Percentiles rank a stretch among this genome's conserved stretches.
Evolutionary conservation across 2,888 invertebrate genomes (phyloP).

Genomic region (Sarcophaga subvicina): DNA sequence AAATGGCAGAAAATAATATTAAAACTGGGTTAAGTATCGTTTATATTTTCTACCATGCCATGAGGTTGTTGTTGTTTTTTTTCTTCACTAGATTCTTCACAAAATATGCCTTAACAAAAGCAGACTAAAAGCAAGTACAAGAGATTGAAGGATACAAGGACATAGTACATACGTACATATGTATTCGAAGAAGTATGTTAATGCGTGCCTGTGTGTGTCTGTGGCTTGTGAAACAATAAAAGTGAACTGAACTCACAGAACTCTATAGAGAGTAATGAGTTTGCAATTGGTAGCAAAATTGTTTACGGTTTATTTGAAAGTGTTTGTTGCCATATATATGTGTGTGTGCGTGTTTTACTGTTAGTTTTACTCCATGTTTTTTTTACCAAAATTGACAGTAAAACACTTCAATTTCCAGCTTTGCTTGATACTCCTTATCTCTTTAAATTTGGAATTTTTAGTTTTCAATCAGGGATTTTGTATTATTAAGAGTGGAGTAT

Average conservation of each 20-base stretch:
- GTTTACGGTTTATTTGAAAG: conserved; percentile 38
- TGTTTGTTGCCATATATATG: no score
- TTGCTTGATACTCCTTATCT: no score
- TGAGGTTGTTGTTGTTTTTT: not conserved
- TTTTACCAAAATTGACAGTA: not conserved
- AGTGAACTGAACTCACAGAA: not conserved
- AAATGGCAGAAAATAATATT: conserved; percentile 28
- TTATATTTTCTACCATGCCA: conserved; percentile 50
- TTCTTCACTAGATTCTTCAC: not conserved
- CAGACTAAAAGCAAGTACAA: not conserved
- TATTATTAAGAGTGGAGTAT: no score
- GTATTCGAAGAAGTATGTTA: conserved; percentile 43
- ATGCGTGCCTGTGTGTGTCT: not conserved
- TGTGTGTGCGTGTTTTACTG: no score
- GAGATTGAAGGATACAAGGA: conserved; percentile 2
- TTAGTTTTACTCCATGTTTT: no score
- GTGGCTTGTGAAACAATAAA: not conserved
- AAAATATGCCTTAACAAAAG: not conserved
- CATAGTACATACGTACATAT: conserved; percentile 31
- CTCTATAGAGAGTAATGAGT: conserved; percentile 30
- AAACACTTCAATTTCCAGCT: not conserved
- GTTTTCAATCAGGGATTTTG: no score
- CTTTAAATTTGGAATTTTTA: no score
- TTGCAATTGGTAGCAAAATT: conserved; percentile 39
- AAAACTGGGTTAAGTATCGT: conserved; percentile 66